A percentile compares a stretch with the other conserved stretches of the same genome.
phyloP scores from a whole-genome alignment of 35 echinoderm and acorn worm species.

The Diadema setosum region DNA sequence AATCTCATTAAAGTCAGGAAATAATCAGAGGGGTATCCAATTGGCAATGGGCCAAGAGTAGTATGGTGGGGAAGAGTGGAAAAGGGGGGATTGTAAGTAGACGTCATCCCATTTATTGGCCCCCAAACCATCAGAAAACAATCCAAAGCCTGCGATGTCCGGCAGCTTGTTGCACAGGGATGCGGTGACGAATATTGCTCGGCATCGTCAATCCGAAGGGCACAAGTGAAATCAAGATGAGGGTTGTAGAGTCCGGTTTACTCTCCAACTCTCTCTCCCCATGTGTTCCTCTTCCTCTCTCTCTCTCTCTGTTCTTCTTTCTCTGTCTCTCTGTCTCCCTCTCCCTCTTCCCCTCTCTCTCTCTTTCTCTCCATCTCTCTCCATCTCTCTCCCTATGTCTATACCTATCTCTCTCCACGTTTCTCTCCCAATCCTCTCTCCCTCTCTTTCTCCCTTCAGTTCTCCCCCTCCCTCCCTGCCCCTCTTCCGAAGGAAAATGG shows the following conservation, averaged over 20 bases:
- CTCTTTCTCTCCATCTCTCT: not conserved
- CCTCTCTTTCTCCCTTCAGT: not conserved
- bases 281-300: not conserved
- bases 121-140: not conserved
- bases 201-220: not conserved
- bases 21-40: too few relatives aligned
- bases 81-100: not conserved
- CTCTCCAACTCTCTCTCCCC: not conserved
- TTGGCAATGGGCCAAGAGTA: too few relatives aligned
- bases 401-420: not conserved
- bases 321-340: too few relatives aligned
- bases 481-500: not conserved
- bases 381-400: not conserved
- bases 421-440: not conserved
- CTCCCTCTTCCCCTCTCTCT: too few relatives aligned
- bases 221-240: too few relatives aligned
- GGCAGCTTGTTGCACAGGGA: not conserved
- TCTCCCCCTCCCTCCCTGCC: not conserved
- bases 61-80: too few relatives aligned
- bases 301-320: not conserved
- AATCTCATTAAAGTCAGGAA: too few relatives aligned
- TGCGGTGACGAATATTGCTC: not conserved
- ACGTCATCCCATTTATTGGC: not conserved
- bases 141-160: not conserved
- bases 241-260: too few relatives aligned